These are phyloP conservation scores for Archips crataeganus DNA, from an alignment of 2,888 invertebrate genomes.

Conservation along the genomic window DNA sequence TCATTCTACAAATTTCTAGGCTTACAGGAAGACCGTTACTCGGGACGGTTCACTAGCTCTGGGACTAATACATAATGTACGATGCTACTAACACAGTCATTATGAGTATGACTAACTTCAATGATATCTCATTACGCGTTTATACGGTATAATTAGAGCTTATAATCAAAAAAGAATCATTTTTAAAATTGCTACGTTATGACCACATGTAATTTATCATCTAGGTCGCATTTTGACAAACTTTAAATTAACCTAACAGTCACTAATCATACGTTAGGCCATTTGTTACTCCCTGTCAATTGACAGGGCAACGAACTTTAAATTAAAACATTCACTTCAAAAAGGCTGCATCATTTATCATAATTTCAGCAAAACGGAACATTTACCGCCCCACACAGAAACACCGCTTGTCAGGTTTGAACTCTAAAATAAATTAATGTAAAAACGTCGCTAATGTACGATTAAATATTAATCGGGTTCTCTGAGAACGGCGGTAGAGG, in stretches of 20 bases:
- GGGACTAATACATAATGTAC: not conserved
- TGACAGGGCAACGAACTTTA: slow-evolving; percentile 28
- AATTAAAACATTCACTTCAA: not conserved
- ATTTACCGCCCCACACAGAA: not conserved
- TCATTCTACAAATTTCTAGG: too few species aligned
- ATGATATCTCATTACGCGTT: not conserved
- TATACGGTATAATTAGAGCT: not conserved
- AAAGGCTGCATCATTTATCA: not conserved
- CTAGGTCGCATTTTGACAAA: slow-evolving; percentile 8
- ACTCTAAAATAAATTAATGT: not conserved
- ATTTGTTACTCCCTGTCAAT: slow-evolving; percentile 24
- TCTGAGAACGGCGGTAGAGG: not conserved
- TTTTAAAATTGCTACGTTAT: slow-evolving; percentile 10
- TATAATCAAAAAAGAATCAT: slow-evolving; percentile 1
- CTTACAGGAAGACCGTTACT: too few species aligned
- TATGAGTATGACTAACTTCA: not conserved
- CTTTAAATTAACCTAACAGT: slow-evolving; percentile 14
- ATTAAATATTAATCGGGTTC: not conserved
- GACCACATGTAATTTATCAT: slow-evolving; percentile 20
- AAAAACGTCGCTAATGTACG: not conserved
- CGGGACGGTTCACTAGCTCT: too few species aligned
- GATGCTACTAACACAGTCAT: not conserved
- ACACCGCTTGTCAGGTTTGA: not conserved
- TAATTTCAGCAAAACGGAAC: not conserved
- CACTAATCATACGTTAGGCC: slow-evolving; percentile 23